phyloP scores from a whole-genome alignment of 2,113 vertebrate genomes.

The Ellobius talpinus region DNA sequence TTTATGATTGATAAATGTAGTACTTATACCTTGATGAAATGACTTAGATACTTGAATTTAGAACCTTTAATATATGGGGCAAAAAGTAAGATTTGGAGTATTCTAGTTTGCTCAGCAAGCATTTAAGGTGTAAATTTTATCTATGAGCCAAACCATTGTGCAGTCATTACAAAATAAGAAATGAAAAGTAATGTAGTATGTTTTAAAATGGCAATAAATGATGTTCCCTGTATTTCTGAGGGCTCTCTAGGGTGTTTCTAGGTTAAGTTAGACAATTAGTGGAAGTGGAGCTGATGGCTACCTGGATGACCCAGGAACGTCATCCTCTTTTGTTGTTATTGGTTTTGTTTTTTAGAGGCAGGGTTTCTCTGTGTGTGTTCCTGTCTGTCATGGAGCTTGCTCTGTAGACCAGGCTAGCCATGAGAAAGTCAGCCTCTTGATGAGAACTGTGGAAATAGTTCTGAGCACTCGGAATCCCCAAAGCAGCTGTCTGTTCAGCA shows the following conservation, averaged over 20 bases:
- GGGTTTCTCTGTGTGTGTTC: not conserved
- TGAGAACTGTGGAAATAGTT: not conserved
- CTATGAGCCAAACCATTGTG: not conserved
- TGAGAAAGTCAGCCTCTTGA: not conserved
- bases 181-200: not conserved
- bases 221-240: not conserved
- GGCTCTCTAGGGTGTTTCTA: not conserved
- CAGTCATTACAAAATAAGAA: not conserved
- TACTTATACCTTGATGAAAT: not conserved
- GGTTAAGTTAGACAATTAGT: not conserved
- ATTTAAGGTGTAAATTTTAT: constrained; percentile 3
- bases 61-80: not conserved
- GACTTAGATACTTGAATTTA: not conserved
- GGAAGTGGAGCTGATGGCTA: not conserved
- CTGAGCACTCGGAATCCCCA: not conserved
- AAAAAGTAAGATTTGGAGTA: constrained; percentile 40
- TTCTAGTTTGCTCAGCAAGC: not conserved
- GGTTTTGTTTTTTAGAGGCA: not conserved
- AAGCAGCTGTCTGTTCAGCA: not conserved
- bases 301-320: not conserved
- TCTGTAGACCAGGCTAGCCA: not conserved
- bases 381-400: not conserved
- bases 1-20: constrained; percentile 30
- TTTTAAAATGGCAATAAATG: not conserved
- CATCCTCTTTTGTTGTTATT: not conserved